Conservation (phyloP, 2,888 invertebrate species). For the Metalampra italica region DNA sequence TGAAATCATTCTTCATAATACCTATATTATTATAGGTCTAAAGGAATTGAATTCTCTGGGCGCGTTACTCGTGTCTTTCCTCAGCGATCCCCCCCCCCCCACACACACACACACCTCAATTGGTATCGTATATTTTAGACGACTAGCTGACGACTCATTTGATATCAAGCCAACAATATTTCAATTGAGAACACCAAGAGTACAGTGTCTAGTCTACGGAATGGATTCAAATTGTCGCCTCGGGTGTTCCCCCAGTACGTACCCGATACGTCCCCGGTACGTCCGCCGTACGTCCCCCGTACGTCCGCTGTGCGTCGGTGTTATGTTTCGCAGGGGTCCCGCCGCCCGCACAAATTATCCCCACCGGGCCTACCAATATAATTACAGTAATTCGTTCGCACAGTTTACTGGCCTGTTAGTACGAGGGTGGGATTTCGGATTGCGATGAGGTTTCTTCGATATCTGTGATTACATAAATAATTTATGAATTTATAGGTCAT, state of each 20-base stretch:
- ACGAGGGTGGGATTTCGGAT: neutral
- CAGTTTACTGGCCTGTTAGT: neutral
- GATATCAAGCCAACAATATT: too few relatives aligned
- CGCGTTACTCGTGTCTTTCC: too few relatives aligned
- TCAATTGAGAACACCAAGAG: too few relatives aligned
- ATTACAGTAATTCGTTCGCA: conserved; percentile 65
- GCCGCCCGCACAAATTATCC: conserved; percentile 50
- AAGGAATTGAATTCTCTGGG: too few relatives aligned
- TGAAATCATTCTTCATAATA: too few relatives aligned
- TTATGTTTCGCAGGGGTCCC: conserved; percentile 53
- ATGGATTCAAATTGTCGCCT: neutral
- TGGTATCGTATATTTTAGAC: too few relatives aligned
- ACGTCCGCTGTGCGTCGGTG: conserved; percentile 25
- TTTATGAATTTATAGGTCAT: conserved; percentile 4
- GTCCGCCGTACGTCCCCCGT: neutral
- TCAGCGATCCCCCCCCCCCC: too few relatives aligned
- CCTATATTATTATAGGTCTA: too few relatives aligned
- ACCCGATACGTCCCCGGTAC: conserved; percentile 5
- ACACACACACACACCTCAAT: too few relatives aligned
- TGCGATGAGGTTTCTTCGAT: conserved; percentile 1
- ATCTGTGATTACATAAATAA: conserved; percentile 9
- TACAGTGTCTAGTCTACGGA: too few relatives aligned
- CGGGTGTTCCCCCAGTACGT: neutral
- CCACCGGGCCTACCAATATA: conserved; percentile 50
- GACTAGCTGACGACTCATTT: too few relatives aligned